phyloP scores from a whole-genome alignment of 2,888 invertebrate genomes.

The Tanypteryx hageni region DNA sequence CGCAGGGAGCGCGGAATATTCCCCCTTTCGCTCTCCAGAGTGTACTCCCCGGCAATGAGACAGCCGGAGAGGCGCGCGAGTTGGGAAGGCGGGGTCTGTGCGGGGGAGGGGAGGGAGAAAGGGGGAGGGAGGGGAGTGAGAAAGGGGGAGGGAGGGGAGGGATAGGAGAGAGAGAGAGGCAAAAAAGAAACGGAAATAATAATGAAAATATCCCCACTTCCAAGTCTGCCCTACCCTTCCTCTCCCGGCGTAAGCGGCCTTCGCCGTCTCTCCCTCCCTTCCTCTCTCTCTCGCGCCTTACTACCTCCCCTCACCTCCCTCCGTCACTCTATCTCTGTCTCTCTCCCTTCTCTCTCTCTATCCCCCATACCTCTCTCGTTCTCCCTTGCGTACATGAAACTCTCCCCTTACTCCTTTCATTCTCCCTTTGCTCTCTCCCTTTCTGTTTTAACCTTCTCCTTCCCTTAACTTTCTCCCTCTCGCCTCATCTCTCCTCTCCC shows the following conservation, averaged over 20 bases:
- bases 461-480: background rate
- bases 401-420: too few species aligned
- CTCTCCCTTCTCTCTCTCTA: too few species aligned
- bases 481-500: background rate
- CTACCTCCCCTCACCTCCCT: background rate
- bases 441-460: too few species aligned
- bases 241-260: background rate
- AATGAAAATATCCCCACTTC: constrained; percentile 12
- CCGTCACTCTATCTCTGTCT: too few species aligned
- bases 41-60: too few species aligned
- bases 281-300: background rate
- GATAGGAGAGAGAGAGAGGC: background rate
- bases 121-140: too few species aligned
- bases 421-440: too few species aligned
- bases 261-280: background rate
- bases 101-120: background rate
- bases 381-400: too few species aligned
- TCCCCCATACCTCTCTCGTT: too few species aligned
- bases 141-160: background rate
- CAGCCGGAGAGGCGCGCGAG: background rate
- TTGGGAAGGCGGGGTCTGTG: background rate
- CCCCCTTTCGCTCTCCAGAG: too few species aligned
- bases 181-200: constrained; percentile 25
- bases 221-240: background rate
- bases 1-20: too few species aligned